Base-by-base conservation (phyloP, 2,888 invertebrate species). In the Amiota communis region DNA sequence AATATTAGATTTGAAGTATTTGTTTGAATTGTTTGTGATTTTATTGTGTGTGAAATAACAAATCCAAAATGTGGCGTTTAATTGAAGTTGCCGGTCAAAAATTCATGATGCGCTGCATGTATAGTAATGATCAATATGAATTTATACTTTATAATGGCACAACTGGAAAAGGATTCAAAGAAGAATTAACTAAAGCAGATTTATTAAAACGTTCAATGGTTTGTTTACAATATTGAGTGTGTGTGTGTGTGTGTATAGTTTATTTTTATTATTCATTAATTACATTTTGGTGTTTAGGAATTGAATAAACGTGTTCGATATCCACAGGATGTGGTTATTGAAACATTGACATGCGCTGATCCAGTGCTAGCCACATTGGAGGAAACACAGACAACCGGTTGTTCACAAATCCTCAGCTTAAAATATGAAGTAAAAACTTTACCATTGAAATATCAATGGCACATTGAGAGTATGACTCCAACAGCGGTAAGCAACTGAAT, bases 231-330 rank as follows among this genome's bases (percentile, higher is more conserved):
- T 36, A n/a, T n/a, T n/a, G n/a, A n/a, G n/a, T n/a, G n/a, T n/a
- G n/a, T n/a, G n/a, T n/a, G n/a, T n/a, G n/a, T 63, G 11, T 4
- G n/a, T 20, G 48, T 76, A 61, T 8, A 1, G 11, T 13, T 12
- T 57, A 36, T 51, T 64, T 59, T 36, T 63, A n/a, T n/a, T 4
- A 11, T 11, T 49, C 9, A 23, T 47, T 4, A 4, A 20, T 23
- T 48, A 11, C 49, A 20, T 70, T n/a, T 68, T 72, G 4, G 36
- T 59, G 15, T 69, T 46, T 10, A 89, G 89, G 70, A 77, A 17
- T 59, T 85, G 1, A 89, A 89, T 69, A 82, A 82, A 72, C 85
- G 88, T 10, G 84, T 87, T 1, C 82, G 84, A n/a, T 88, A 85
- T 51, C 83, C 85, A 12, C 76, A 72, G 0, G 77, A 76, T 1